phyloP scores from a whole-genome alignment of 2,888 invertebrate genomes.

The Trachelus tabidus region DNA sequence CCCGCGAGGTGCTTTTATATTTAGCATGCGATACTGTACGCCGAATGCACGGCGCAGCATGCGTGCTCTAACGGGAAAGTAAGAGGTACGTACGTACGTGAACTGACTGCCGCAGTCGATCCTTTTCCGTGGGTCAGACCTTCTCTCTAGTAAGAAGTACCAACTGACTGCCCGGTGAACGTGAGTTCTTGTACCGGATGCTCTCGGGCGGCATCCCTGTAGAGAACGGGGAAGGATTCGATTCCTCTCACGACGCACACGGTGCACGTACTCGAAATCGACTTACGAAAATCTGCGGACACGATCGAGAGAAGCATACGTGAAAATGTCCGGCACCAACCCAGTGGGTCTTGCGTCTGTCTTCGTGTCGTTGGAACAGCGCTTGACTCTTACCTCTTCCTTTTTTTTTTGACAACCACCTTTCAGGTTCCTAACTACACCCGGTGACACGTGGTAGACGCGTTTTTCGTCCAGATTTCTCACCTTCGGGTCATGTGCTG shows the following conservation, averaged over 20 bases:
- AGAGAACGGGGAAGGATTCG: background rate
- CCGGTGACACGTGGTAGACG: background rate
- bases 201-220: background rate
- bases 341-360: background rate
- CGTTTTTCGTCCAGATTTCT: background rate
- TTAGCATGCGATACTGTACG: constrained; percentile 54
- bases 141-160: background rate
- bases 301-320: background rate
- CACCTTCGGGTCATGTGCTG: background rate
- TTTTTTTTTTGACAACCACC: background rate
- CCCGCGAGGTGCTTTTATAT: constrained; percentile 59
- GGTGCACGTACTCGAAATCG: background rate
- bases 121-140: background rate
- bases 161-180: background rate
- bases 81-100: constrained; percentile 7
- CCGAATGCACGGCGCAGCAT: constrained; percentile 32
- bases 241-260: background rate
- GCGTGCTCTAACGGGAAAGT: constrained; percentile 15
- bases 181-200: background rate
- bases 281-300: background rate
- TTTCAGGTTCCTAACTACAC: background rate
- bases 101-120: background rate
- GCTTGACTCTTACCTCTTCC: background rate
- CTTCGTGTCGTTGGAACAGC: background rate
- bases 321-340: background rate